Percentiles rank a stretch among this genome's conserved stretches.
Evolutionary conservation across 2,797 vertebrate genomes (phyloP).

Genomic region (Helarctos malayanus): DNA sequence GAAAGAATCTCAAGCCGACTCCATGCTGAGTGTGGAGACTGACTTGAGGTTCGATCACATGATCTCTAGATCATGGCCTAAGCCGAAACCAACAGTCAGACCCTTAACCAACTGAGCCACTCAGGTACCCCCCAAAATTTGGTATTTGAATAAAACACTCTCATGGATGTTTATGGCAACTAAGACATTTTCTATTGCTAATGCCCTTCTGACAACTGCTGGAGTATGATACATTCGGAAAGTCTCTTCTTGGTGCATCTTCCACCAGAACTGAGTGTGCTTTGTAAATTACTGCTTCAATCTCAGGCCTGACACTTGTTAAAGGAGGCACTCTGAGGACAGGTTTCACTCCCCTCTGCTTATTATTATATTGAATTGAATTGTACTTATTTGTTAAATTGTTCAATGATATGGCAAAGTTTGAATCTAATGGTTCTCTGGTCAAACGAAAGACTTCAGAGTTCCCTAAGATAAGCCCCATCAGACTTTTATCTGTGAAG

Average conservation of each 20-base stretch:
- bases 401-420: background rate
- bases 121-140: background rate
- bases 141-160: background rate
- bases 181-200: background rate
- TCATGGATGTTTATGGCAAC: background rate
- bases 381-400: background rate
- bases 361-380: background rate
- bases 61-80: background rate
- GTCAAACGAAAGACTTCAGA: background rate
- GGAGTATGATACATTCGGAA: background rate
- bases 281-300: background rate
- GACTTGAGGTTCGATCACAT: background rate
- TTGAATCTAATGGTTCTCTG: background rate
- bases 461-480: background rate
- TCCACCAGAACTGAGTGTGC: background rate
- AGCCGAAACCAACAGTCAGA: background rate
- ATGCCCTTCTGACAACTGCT: background rate
- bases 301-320: background rate
- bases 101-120: background rate
- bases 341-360: background rate
- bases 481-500: background rate
- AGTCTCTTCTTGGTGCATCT: background rate
- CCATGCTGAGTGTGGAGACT: background rate
- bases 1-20: background rate
- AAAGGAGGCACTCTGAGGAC: background rate